These are phyloP conservation scores for Ammodytes dubius DNA, from an alignment of 2,113 vertebrate genomes.

Conservation along the genomic window DNA sequence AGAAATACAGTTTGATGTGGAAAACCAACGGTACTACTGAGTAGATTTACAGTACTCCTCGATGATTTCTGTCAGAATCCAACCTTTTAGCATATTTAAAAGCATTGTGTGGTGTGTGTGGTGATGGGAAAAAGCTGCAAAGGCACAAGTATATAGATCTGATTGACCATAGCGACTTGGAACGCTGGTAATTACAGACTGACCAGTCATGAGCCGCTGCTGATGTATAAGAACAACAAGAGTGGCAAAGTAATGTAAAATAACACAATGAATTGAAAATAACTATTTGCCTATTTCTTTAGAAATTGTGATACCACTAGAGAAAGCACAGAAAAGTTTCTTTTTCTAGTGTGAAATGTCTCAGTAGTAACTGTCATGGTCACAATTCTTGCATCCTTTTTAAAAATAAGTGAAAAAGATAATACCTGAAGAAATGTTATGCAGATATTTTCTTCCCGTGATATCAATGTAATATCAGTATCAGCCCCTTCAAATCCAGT, in stretches of 20 bases:
- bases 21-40: neutral
- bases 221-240: neutral
- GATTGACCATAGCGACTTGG: neutral
- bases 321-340: neutral
- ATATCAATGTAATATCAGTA: neutral
- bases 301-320: no score
- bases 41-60: neutral
- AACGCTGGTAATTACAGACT: neutral
- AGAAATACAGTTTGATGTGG: neutral
- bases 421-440: neutral
- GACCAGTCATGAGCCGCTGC: no score
- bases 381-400: neutral
- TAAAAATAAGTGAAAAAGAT: neutral
- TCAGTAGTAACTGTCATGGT: no score
- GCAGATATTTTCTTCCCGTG: neutral
- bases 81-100: neutral
- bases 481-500: neutral
- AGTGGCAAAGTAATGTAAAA: neutral
- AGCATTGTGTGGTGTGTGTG: neutral
- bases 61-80: neutral
- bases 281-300: neutral
- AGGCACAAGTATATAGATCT: neutral
- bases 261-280: neutral
- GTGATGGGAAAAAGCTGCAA: no score
- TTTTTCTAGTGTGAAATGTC: neutral